phyloP scores from a whole-genome alignment of 2,888 invertebrate genomes.

The Parnassius mnemosyne region DNA sequence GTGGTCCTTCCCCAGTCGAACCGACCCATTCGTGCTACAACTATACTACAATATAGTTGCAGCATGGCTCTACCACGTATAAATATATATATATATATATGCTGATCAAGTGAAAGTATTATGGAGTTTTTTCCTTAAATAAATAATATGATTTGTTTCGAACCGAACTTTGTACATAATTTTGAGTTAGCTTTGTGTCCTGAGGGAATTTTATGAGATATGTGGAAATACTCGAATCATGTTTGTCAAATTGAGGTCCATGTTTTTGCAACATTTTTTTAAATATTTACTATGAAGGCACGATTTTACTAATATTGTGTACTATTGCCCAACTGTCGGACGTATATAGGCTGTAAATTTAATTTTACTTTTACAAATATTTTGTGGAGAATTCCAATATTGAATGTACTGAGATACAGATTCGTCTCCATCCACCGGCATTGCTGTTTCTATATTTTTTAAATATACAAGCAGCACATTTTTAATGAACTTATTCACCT shows the following conservation, averaged over 20 bases:
- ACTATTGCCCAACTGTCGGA: background rate
- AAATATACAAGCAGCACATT: too few species aligned
- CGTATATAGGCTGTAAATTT: too few species aligned
- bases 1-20: too few species aligned
- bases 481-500: too few species aligned
- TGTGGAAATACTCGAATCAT: conserved; percentile 2
- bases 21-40: too few species aligned
- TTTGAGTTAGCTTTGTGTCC: background rate
- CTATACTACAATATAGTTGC: too few species aligned
- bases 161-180: background rate
- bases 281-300: background rate
- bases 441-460: too few species aligned
- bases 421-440: background rate
- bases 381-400: too few species aligned
- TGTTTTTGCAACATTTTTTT: background rate
- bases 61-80: too few species aligned
- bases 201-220: conserved; percentile 5
- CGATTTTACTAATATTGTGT: background rate
- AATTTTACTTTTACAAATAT: too few species aligned
- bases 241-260: background rate
- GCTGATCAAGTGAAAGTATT: too few species aligned
- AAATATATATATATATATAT: too few species aligned
- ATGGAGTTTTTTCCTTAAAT: background rate
- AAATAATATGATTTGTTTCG: conserved; percentile 10
- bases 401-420: background rate